Evolutionary conservation across 2,797 vertebrate genomes (phyloP).

Genomic region (Hydrolagus colliei): DNA sequence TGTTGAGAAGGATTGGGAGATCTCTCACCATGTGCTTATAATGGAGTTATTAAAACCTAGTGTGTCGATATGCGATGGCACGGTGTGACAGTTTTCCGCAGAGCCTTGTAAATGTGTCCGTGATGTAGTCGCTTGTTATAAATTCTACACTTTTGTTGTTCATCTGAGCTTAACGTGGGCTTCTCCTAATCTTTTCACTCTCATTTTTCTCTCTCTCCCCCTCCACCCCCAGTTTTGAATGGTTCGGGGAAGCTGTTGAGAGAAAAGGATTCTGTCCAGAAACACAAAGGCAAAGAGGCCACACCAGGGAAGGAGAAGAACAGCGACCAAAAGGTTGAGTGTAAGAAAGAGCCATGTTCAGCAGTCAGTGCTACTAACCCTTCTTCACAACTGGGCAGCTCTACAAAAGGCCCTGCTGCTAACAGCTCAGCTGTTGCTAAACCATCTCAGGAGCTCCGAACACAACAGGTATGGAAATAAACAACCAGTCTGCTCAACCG

Average conservation of each 20-base stretch:
- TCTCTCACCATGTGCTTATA: no score
- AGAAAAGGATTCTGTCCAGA: constrained; percentile 74
- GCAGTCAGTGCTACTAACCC: constrained; percentile 53
- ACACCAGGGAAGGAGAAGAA: constrained; percentile 79
- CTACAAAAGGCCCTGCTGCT: constrained; percentile 43
- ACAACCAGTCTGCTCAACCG: not conserved
- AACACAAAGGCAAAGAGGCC: constrained; percentile 78
- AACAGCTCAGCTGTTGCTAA: constrained; percentile 72
- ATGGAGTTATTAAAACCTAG: no score
- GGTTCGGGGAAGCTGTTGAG: constrained; percentile 75
- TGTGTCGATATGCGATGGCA: no score
- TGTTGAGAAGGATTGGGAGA: no score
- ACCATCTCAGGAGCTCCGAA: constrained; percentile 84
- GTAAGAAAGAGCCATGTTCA: constrained; percentile 61
- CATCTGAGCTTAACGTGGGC: not conserved
- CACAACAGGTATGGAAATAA: constrained; percentile 67
- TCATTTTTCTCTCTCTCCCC: not conserved
- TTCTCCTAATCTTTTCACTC: not conserved
- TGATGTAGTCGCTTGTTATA: not conserved
- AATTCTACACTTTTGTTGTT: not conserved
- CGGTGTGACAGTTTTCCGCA: not conserved
- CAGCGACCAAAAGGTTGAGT: constrained; percentile 69
- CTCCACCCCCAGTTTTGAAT: constrained; percentile 71
- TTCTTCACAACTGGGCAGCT: constrained; percentile 33
- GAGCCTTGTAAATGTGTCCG: not conserved